Conservation (phyloP, 2,888 invertebrate species). For the Macropis europaea region DNA sequence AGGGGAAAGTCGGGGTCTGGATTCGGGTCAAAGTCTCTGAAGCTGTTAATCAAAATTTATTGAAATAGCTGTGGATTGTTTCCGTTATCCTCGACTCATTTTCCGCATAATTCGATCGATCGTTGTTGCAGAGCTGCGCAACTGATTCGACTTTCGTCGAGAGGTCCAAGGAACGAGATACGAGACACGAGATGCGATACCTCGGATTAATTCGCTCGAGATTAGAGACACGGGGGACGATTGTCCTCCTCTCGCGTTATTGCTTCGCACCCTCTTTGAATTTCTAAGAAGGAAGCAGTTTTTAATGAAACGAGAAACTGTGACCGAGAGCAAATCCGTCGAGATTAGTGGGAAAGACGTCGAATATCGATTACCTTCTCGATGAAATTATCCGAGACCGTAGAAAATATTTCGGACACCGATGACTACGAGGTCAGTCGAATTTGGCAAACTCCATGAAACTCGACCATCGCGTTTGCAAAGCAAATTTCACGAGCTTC, state of each 20-base stretch:
- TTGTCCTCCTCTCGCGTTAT: constrained; percentile 12
- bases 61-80: too few species aligned
- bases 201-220: constrained; percentile 40
- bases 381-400: constrained; percentile 5
- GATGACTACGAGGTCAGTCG: neutral
- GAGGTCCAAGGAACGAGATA: too few species aligned
- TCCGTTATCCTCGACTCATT: neutral
- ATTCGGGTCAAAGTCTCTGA: constrained; percentile 15
- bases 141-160: constrained; percentile 27
- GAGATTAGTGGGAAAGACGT: constrained; percentile 22
- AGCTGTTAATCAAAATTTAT: too few species aligned
- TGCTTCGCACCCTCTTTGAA: neutral
- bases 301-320: constrained; percentile 36
- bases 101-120: constrained; percentile 19
- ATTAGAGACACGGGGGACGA: constrained; percentile 39
- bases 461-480: neutral
- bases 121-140: neutral
- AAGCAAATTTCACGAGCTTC: neutral
- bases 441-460: neutral
- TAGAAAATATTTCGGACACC: too few species aligned
- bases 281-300: constrained; percentile 44
- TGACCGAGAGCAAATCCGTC: constrained; percentile 22
- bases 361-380: constrained; percentile 31
- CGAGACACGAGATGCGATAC: too few species aligned
- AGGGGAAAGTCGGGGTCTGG: neutral